Evolutionary conservation across 2,888 invertebrate species (phyloP).

Genomic region (Oxystoma pomonae): DNA sequence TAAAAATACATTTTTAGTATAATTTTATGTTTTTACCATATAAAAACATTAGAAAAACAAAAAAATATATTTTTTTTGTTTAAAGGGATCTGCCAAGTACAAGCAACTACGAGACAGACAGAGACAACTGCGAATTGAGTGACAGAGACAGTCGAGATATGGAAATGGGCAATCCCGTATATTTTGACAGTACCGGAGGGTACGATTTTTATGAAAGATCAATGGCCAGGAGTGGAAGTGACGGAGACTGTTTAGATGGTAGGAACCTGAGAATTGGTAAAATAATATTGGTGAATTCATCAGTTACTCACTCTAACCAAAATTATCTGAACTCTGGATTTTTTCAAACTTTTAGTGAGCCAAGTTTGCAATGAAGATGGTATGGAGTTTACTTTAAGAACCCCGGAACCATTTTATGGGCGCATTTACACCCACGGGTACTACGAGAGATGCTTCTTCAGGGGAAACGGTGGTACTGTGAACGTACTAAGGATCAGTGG

Average conservation of each 20-base stretch:
- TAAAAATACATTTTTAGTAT: too few relatives aligned
- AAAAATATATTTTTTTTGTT: too few relatives aligned
- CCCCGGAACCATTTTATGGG: constrained; percentile 85
- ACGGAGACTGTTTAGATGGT: constrained; percentile 83
- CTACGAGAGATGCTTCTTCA: constrained; percentile 87
- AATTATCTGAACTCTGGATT: neutral
- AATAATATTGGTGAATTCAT: neutral
- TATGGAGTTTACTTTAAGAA: constrained; percentile 87
- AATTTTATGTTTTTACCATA: too few relatives aligned
- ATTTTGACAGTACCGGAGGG: constrained; percentile 78
- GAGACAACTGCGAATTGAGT: constrained; percentile 87
- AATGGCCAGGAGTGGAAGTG: constrained; percentile 64
- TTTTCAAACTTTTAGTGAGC: constrained; percentile 57
- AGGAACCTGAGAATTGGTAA: constrained; percentile 26
- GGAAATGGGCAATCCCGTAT: constrained; percentile 79
- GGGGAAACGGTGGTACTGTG: constrained; percentile 81
- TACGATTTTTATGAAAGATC: constrained; percentile 84
- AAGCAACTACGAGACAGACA: constrained; percentile 48
- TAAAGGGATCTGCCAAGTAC: constrained; percentile 28
- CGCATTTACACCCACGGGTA: constrained; percentile 89
- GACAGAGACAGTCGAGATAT: constrained; percentile 81
- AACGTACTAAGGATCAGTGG: constrained; percentile 84
- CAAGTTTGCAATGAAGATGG: constrained; percentile 92
- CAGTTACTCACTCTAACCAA: neutral
- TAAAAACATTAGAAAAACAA: too few relatives aligned